Base-by-base conservation (phyloP, 2,113 vertebrate genomes). In the Protobothrops mucrosquamatus region DNA sequence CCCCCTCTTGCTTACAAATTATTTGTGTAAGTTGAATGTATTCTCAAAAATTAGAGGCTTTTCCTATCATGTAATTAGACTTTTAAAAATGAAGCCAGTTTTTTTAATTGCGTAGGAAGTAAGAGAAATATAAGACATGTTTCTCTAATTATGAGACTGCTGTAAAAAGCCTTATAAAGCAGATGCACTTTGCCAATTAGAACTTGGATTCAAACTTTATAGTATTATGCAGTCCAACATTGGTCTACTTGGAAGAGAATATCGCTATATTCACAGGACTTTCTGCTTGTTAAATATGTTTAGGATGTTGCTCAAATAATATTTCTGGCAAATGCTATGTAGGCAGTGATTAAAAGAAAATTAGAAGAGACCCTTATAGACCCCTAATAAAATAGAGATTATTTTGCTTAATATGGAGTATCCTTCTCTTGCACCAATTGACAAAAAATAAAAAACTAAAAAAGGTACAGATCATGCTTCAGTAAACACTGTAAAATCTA, bases 111-210 rank as follows among this genome's bases (percentile, higher is more conserved):
- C 87, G 92, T 97, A 92, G 93, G 91, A 92, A 96, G 91, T 96
- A 89, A 61, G 5, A 94, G 93, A 95, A 95, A 96, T 96, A 94
- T 85, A 96, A 96, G 61, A 81, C 89, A 93, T 93, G 85, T 96
- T 97, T 97, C 96, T 96, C 95, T 96, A 96, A 96, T 96, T 97
- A 97, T 93, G 91, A 96, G 93, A 90, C 94, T 94, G 91, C 94
- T 95, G 94, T 97, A 95, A 96, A 97, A 81, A 93, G 88, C 85
- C 95, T 96, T 95, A 51, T 97, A 96, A 97, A 97, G 91, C 96
- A 97, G 95, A 97, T 96, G 94, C 93, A 96, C 89, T 95, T 96
- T 95, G 93, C 90, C 97, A 96, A 97, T 97, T 96, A 96, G 93
- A 96, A 96, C 88, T 93, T 95, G 91, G 93, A 95, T 93, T 95